These are phyloP conservation scores for Nerophis ophidion DNA, from an alignment of 2,113 vertebrate genomes.

Conservation along the genomic window DNA sequence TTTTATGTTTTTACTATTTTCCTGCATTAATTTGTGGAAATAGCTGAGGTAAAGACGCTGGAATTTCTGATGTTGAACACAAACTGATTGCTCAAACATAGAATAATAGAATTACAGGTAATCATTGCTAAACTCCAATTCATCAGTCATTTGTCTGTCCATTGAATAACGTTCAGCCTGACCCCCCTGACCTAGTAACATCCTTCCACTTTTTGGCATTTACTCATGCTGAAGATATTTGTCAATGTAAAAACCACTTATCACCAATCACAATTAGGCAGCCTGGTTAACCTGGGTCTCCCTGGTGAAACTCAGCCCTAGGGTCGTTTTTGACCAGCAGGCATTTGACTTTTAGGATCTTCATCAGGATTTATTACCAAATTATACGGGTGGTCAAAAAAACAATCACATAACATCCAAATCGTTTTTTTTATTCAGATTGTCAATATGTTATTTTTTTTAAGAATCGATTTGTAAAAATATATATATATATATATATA, in stretches of 20 bases:
- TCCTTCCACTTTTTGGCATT: conserved; percentile 1
- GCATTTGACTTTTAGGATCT: conserved; percentile 9
- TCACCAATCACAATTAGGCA: conserved; percentile 2
- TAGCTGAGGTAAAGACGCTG: too few species aligned
- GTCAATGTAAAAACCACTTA: background rate
- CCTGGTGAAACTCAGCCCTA: background rate
- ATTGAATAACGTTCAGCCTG: background rate
- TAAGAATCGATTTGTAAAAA: too few species aligned
- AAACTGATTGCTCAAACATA: too few species aligned
- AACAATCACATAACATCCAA: too few species aligned
- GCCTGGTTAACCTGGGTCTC: background rate
- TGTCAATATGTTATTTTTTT: too few species aligned
- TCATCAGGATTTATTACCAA: background rate
- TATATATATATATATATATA: too few species aligned
- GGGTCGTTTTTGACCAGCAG: conserved; percentile 23
- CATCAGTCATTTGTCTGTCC: background rate
- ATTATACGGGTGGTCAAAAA: too few species aligned
- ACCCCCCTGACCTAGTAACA: conserved; percentile 6
- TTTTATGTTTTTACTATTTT: background rate
- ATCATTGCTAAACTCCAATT: too few species aligned
- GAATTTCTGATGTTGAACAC: too few species aligned
- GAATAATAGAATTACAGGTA: too few species aligned
- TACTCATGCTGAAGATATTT: background rate
- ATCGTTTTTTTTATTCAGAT: too few species aligned
- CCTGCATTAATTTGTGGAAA: too few species aligned